Evolutionary conservation across 1,140 invertebrate species (phyloP).

Genomic region (Macrotrachela quadricornifera): DNA sequence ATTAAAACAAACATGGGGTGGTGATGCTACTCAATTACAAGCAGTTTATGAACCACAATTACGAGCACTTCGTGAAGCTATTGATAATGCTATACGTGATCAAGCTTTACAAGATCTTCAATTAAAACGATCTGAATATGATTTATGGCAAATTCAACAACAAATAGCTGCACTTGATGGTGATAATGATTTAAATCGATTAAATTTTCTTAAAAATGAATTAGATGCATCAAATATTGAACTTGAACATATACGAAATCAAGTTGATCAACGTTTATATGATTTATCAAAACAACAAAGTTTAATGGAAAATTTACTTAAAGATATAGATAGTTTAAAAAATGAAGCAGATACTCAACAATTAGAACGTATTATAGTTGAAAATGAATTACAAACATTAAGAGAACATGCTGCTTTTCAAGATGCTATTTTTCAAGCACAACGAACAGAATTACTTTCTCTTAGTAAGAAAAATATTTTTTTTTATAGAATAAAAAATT

Average conservation of each 20-base stretch:
- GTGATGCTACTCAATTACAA: neutral
- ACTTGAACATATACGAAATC: conserved; percentile 1
- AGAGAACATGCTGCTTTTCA: conserved; percentile 30
- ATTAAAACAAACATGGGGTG: conserved; percentile 2
- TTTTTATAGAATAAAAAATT: too few species aligned
- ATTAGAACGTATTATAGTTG: conserved; percentile 22
- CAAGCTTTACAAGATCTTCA: conserved; percentile 2
- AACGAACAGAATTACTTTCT: conserved; percentile 1
- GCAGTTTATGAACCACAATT: conserved; percentile 1
- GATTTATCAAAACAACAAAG: conserved; percentile 2
- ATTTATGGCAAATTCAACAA: conserved; percentile 1
- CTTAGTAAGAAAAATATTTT: neutral
- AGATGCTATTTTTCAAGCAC: conserved; percentile 15
- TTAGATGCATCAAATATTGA: neutral
- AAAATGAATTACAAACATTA: conserved; percentile 33
- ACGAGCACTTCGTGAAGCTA: neutral
- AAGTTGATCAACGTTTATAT: conserved; percentile 1
- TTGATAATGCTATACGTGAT: conserved; percentile 7
- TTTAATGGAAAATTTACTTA: conserved; percentile 11
- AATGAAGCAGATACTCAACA: conserved; percentile 31
- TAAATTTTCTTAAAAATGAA: conserved; percentile 1
- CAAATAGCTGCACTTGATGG: neutral
- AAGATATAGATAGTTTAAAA: conserved; percentile 11
- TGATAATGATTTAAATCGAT: neutral
- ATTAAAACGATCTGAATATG: conserved; percentile 7